Base-by-base conservation (phyloP, 2,888 invertebrate species). In the Trilocha varians region DNA sequence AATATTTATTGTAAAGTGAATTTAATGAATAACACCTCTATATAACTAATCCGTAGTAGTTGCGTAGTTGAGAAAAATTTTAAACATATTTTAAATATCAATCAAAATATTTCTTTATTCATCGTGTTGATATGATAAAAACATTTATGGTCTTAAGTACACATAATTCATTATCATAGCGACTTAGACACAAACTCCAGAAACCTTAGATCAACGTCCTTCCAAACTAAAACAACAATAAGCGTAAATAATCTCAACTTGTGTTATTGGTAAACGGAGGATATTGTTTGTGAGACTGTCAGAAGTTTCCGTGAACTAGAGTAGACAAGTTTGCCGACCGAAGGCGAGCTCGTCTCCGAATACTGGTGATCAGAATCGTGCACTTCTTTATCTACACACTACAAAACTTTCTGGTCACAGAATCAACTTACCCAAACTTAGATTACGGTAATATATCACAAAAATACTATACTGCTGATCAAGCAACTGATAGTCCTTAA, bases 211-310 rank as follows among this genome's bases (percentile, higher is more conserved):
- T n/a, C n/a, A n/a, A n/a, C n/a, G n/a, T n/a, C n/a, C n/a, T n/a
- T n/a, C n/a, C n/a, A n/a, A n/a, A n/a, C n/a, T n/a, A n/a, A 43
- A 48, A 47, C 48, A 47, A 40, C 49, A 46, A 44, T 43, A 38
- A 41, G 37, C 52, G 59, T 55, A 63, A 65, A 60, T 57, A 62
- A 55, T 62, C 57, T 59, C 59, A 59, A 62, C 65, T 62, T 64
- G 57, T n/a, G n/a, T n/a, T n/a, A n/a, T n/a, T n/a, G n/a, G n/a
- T 59, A 64, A 68, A 68, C 70, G 65, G 58, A 58, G 59, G 53
- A 56, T 52, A 53, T 56, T 61, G 61, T 59, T 60, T 59, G 59
- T 52, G 55, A 57, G 65, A 59, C 62, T 73, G 76, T 77, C 75
- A 67, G 54, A 78, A 77, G 67, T 77, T 76, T 45, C 47, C 46